Conservation (phyloP, 2,888 invertebrate species). For the Hypercompe scribonia region DNA sequence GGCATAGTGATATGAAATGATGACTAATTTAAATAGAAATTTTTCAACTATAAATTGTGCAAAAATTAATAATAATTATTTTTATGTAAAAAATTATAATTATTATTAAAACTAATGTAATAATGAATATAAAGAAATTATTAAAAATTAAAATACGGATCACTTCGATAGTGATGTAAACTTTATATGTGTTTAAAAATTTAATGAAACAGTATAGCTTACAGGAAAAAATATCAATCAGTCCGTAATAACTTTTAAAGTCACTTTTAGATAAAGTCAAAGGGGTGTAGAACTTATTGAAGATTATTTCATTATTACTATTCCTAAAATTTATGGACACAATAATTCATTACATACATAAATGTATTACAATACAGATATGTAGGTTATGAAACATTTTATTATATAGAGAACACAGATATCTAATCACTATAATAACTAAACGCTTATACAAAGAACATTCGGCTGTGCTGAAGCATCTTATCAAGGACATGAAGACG, state of each 20-base stretch:
- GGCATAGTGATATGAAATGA: neutral
- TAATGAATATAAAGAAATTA: neutral
- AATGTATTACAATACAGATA: neutral
- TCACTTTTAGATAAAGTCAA: neutral
- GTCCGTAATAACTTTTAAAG: neutral
- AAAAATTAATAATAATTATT: no score
- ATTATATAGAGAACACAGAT: neutral
- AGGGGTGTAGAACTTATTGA: neutral
- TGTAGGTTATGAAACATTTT: neutral
- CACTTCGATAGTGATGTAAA: neutral
- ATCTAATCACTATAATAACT: neutral
- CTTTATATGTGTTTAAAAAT: neutral
- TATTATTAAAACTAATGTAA: neutral
- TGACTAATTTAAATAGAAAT: neutral
- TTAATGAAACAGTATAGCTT: neutral
- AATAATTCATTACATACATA: neutral
- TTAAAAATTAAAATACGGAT: no score
- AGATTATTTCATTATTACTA: neutral
- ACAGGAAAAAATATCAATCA: neutral
- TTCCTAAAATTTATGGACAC: neutral
- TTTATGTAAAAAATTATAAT: no score
- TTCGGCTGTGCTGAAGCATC: constrained; percentile 86
- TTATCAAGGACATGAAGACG: constrained; percentile 82
- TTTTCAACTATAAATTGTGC: neutral
- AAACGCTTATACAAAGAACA: constrained; percentile 89